These are phyloP conservation scores for Sebastes oblongus DNA, from an alignment of 2,797 vertebrate species.

Conservation along the genomic window DNA sequence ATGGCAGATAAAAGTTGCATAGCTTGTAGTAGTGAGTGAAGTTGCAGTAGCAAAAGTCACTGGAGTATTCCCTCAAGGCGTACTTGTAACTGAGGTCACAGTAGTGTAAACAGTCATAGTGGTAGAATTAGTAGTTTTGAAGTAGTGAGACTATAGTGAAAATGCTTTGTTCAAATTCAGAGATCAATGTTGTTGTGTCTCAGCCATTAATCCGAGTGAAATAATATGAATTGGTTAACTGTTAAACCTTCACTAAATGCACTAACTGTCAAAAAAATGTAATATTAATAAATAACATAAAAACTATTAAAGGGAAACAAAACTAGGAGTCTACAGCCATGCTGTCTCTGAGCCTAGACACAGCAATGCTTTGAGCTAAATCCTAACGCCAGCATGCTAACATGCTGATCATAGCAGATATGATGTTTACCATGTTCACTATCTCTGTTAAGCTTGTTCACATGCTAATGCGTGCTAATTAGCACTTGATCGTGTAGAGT, in stretches of 20 bases:
- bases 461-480: background rate
- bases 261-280: rapidly evolving
- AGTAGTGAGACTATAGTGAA: background rate
- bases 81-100: background rate
- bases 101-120: background rate
- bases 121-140: background rate
- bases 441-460: background rate
- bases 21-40: background rate
- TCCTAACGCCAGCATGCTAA: background rate
- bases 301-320: background rate
- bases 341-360: background rate
- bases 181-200: too few relatives aligned
- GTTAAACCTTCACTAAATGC: background rate
- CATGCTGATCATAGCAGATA: background rate
- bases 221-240: background rate
- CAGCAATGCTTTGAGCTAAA: background rate
- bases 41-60: background rate
- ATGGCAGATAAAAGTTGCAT: background rate
- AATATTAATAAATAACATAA: background rate
- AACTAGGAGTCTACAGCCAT: background rate
- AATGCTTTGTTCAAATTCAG: background rate
- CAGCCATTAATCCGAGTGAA: background rate
- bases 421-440: background rate
- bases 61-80: background rate
- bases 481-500: background rate